Percentiles rank a stretch among this genome's conserved stretches.
Evolutionary conservation across 2,888 invertebrate species (phyloP).

Genomic region (Amphimallon solstitiale): DNA sequence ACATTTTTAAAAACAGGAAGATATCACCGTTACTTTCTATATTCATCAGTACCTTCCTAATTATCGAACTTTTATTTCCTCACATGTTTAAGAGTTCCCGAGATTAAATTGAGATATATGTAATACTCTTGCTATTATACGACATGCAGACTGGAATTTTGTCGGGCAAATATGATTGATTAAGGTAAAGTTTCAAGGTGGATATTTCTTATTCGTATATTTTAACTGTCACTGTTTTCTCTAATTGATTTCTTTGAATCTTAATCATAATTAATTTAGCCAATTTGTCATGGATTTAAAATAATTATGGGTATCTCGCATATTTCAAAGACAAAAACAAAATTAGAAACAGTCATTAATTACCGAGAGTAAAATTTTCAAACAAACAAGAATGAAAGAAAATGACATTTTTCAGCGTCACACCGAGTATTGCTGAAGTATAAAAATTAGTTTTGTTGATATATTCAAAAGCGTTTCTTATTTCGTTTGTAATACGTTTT

Average conservation of each 20-base stretch:
- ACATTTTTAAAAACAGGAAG: too few species aligned
- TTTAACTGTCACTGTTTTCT: slow-evolving; percentile 47
- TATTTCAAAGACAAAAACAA: slow-evolving; percentile 40
- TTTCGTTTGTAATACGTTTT: too few species aligned
- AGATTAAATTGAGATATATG: neutral
- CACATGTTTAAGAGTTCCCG: neutral
- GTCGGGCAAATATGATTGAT: slow-evolving; percentile 41
- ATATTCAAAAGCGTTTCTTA: too few species aligned
- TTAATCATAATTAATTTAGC: slow-evolving; percentile 51
- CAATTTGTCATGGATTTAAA: slow-evolving; percentile 46
- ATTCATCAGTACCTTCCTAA: too few species aligned
- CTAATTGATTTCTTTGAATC: slow-evolving; percentile 48
- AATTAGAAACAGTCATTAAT: slow-evolving; percentile 41
- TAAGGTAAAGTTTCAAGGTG: slow-evolving; percentile 40
- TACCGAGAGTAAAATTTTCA: slow-evolving; percentile 31
- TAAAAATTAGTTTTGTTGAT: too few species aligned
- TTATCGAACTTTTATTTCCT: neutral
- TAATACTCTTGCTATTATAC: slow-evolving; percentile 9
- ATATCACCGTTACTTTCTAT: too few species aligned
- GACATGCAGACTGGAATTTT: slow-evolving; percentile 11
- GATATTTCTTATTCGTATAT: slow-evolving; percentile 44
- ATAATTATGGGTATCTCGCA: slow-evolving; percentile 46
- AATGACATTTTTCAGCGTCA: slow-evolving; percentile 9
- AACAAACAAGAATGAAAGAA: slow-evolving; percentile 34
- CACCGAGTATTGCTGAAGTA: too few species aligned